Conservation (phyloP, 1,140 invertebrate genomes). For the Euglossa dilemma region DNA sequence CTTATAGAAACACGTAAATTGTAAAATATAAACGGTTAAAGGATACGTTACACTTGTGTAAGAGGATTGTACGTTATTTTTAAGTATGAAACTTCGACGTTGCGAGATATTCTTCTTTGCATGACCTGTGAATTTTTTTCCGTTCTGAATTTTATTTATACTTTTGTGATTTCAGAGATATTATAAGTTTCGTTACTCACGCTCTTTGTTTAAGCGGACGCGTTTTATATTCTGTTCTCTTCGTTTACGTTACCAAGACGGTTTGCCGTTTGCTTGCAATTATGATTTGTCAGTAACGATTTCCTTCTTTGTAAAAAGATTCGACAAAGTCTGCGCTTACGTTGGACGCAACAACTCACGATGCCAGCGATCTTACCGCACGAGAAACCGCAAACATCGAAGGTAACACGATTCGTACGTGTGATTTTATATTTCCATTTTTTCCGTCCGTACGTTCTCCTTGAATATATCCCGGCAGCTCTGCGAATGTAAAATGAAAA, state of each 20-base stretch:
- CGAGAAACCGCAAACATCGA: conserved; percentile 79
- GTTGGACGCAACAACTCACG: conserved; percentile 78
- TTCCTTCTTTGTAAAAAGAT: conserved; percentile 65
- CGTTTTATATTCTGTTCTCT: neutral
- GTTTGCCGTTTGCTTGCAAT: conserved; percentile 7
- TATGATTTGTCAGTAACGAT: conserved; percentile 36
- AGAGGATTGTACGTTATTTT: neutral
- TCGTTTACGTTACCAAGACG: neutral
- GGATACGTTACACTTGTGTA: too few relatives aligned
- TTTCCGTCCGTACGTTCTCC: neutral
- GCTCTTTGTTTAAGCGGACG: neutral
- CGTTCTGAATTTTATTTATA: neutral
- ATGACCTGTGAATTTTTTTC: neutral
- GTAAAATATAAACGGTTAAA: too few relatives aligned
- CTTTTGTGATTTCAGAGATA: neutral
- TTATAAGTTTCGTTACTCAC: neutral
- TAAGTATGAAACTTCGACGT: neutral
- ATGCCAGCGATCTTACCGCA: conserved; percentile 77
- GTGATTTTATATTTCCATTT: conserved; percentile 42
- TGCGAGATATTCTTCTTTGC: neutral
- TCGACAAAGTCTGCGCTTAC: conserved; percentile 76
- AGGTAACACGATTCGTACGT: conserved; percentile 76
- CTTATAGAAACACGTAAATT: too few relatives aligned
- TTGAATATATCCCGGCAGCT: neutral
- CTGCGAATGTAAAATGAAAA: neutral